These are phyloP conservation scores for Numenius phaeopus DNA, from an alignment of 2,797 vertebrate species.

Conservation along the genomic window DNA sequence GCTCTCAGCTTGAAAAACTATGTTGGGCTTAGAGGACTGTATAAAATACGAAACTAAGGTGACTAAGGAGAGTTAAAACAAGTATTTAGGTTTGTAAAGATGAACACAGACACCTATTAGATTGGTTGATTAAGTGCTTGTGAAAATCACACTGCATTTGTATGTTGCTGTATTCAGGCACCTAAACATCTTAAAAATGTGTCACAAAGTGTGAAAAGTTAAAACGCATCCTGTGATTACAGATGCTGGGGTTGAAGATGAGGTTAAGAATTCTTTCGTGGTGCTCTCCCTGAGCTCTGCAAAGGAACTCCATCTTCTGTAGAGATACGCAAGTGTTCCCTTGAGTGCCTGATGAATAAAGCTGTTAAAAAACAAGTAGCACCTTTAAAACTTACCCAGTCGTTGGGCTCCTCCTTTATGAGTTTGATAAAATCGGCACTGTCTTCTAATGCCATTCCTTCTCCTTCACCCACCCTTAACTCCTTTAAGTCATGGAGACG, in stretches of 20 bases:
- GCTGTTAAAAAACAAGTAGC: not conserved
- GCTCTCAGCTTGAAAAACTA: not conserved
- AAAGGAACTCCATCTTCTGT: not conserved
- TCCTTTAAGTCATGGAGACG: slow-evolving; percentile 6
- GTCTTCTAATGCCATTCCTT: not conserved
- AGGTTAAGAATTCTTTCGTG: not conserved
- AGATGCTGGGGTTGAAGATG: not conserved
- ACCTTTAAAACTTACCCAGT: not conserved
- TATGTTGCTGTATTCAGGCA: not conserved
- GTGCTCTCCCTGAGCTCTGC: not conserved
- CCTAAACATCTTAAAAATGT: not conserved
- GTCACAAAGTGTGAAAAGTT: not conserved
- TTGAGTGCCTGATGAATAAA: not conserved
- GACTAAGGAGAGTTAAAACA: not conserved
- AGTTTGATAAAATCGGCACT: not conserved
- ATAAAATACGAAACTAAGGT: not conserved
- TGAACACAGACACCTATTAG: not conserved
- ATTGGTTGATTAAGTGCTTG: not conserved
- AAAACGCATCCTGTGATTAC: not conserved
- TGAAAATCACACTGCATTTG: not conserved
- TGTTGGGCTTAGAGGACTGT: not conserved
- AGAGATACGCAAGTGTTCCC: not conserved
- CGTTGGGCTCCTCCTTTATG: not conserved
- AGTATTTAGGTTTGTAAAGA: not conserved
- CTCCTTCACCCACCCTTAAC: not conserved